phyloP scores from a whole-genome alignment of 1,140 invertebrate species.

The Argopecten irradians region DNA sequence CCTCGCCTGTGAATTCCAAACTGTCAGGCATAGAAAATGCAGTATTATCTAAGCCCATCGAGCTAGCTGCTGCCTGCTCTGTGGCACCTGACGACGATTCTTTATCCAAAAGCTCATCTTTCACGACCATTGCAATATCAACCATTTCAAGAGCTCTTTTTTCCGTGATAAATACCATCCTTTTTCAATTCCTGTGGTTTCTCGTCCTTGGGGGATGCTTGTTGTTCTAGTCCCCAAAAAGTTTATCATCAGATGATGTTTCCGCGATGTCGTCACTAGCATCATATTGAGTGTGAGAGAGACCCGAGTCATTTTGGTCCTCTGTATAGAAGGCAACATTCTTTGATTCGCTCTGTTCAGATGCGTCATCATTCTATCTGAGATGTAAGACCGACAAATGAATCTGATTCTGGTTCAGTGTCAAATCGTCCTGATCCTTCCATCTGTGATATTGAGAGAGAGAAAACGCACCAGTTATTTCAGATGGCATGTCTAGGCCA shows the following conservation, averaged over 20 bases:
- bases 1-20: background rate
- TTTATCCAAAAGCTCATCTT: constrained; percentile 29
- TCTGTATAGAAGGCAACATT: constrained; percentile 19
- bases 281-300: background rate
- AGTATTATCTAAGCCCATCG: background rate
- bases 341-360: constrained; percentile 49
- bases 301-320: constrained; percentile 12
- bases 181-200: too few species aligned
- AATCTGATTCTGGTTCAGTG: constrained; percentile 53
- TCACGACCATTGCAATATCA: constrained; percentile 64
- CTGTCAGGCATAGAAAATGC: background rate
- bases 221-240: background rate
- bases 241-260: background rate
- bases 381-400: constrained; percentile 43
- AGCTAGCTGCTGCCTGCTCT: background rate
- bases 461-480: constrained; percentile 59
- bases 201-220: constrained; percentile 26
- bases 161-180: too few species aligned
- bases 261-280: background rate
- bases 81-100: background rate
- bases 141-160: constrained; percentile 48
- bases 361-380: constrained; percentile 54
- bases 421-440: constrained; percentile 44
- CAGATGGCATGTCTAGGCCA: constrained; percentile 74
- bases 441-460: constrained; percentile 58